Conservation (phyloP, 2,797 vertebrate genomes). For the Anolis apletophallus region DNA sequence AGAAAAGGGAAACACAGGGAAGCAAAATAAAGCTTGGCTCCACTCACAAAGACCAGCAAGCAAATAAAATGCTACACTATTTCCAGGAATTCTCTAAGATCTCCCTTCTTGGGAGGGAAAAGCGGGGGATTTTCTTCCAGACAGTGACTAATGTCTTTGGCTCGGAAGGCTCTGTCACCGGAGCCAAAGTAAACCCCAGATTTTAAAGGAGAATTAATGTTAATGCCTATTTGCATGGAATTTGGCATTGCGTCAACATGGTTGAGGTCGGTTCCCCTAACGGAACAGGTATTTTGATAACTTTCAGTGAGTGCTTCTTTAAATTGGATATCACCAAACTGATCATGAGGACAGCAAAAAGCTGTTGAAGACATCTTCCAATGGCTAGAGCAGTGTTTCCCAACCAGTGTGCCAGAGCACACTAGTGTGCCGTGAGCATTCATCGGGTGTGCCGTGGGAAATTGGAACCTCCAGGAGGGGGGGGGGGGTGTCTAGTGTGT, state of each 20-base stretch:
- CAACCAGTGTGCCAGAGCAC: too few relatives aligned
- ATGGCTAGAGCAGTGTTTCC: too few relatives aligned
- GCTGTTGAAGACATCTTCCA: too few relatives aligned
- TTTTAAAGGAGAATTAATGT: conserved; percentile 61
- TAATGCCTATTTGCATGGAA: conserved; percentile 48
- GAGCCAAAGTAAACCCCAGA: conserved; percentile 62
- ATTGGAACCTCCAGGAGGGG: too few relatives aligned
- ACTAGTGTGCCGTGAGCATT: too few relatives aligned
- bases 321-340: background rate
- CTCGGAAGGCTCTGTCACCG: conserved; percentile 19
- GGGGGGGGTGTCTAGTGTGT: too few relatives aligned
- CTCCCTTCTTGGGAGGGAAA: conserved; percentile 6
- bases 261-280: conserved; percentile 32
- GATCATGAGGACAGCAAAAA: background rate
- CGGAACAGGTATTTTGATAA: conserved; percentile 31
- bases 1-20: background rate
- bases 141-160: conserved; percentile 19
- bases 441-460: too few relatives aligned
- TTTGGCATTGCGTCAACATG: conserved; percentile 36
- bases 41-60: background rate
- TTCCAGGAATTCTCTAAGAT: conserved; percentile 25
- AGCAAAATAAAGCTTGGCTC: too few relatives aligned
- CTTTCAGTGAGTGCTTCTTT: conserved; percentile 12
- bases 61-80: background rate
- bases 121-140: background rate